Conservation (phyloP, 1,140 invertebrate genomes). For the Drosophila kurseongensis region DNA sequence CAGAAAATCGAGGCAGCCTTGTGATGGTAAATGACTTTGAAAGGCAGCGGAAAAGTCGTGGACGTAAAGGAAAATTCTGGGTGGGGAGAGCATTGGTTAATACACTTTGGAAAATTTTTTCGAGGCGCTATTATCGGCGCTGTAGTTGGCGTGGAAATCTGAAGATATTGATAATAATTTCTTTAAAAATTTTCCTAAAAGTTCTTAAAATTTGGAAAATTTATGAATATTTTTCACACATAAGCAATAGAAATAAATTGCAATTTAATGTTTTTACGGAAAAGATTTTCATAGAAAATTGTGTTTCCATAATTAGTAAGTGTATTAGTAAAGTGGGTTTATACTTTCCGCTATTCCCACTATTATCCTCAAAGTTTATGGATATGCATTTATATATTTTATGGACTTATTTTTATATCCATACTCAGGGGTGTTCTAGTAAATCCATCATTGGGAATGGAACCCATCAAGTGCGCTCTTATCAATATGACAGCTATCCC, state of each 20-base stretch:
- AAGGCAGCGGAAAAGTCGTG: slow-evolving; percentile 22
- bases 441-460: slow-evolving; percentile 13
- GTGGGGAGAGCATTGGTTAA: neutral
- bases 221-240: no score
- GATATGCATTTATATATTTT: slow-evolving; percentile 3
- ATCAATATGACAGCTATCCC: slow-evolving; percentile 30
- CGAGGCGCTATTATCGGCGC: neutral
- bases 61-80: neutral
- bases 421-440: neutral
- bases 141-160: no score
- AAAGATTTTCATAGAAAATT: no score
- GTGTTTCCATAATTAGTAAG: no score
- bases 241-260: no score
- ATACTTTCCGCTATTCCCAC: no score
- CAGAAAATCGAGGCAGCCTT: slow-evolving; percentile 11
- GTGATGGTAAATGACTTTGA: slow-evolving; percentile 39
- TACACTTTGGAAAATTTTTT: slow-evolving; percentile 1
- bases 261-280: no score
- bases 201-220: no score
- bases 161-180: no score
- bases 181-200: no score
- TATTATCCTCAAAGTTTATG: neutral
- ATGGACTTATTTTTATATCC: slow-evolving; percentile 10
- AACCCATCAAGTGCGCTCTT: slow-evolving; percentile 11
- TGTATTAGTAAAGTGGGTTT: no score